Base-by-base conservation (phyloP, 2,888 invertebrate species). In the Torymus aiolomorphi region DNA sequence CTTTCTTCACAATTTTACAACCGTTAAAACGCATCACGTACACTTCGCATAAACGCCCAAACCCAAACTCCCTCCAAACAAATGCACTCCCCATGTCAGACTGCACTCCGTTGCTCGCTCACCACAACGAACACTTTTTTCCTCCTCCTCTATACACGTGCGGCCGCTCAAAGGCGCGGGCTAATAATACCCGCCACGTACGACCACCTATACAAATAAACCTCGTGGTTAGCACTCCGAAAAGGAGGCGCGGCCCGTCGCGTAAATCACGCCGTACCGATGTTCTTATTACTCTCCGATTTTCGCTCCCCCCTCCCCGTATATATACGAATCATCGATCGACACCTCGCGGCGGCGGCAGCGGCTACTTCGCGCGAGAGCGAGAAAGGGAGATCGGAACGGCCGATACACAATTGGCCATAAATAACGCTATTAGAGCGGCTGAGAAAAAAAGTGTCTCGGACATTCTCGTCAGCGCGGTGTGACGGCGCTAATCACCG, bases 211-310 rank as follows among this genome's bases (percentile, higher is more conserved):
- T 70, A 59, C 59, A 70, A 59, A 70, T 49, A 18, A 18, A 42
- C 59, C 49, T 11, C 13, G 16, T 1, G 20, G 16, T n/a, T 52
- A 51, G 66, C 57, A 51, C 69, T 70, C 20, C 49, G 18, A 57
- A 63, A 70, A 76, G 20, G 63, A 62, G 49, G 18, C 63, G n/a
- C 56, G 63, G 24, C 18, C 49, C 11, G 61, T 76, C 11, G 61
- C 70, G 56, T 76, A 70, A 69, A 76, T 70, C 54, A 76, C 20
- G 42, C 10, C 61, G 56, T 62, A 76, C 56, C 42, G 73, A 54
- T 70, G 56, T 24, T 70, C 56, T 69, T 62, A 69, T 76, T 76
- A 76, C 24, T 24, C 24, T 70, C 69, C 70, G 49, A 14, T 24
- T 70, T 70, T 63, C 56, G 11, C 49, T 31, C 49, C 51, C 2